Base-by-base conservation (phyloP, 2,113 vertebrate genomes). In the Spea bombifrons region DNA sequence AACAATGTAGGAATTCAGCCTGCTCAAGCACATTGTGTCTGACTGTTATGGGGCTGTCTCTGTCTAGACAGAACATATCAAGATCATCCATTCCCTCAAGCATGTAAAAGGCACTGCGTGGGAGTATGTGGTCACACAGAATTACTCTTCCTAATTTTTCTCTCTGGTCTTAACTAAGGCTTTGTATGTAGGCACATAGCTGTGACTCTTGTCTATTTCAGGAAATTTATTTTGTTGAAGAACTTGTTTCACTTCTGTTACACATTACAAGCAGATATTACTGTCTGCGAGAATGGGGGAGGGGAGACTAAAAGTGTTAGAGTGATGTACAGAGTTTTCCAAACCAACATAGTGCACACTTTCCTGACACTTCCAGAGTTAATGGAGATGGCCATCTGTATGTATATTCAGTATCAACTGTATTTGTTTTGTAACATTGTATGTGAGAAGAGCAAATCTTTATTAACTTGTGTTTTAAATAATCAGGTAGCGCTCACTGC, bases 11-110 rank as follows among this genome's bases (percentile, higher is more conserved):
- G 46, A 67, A 17, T 30, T 57, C 10, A 72, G 71, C 52, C 64
- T 68, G 52, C 63, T 57, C 65, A 17, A 68, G 45, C 50, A 66
- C 30, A 57, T 49, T 66, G 50, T 61, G n/a, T n/a, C 71, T 50
- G 52, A 76, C 55, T 57, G 43, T 48, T 71, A 50, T 63, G 50
- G 66, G 13, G 66, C 50, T 74, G 74, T 66, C 45, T 80, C 64
- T 80, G 78, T 80, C 78, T 80, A 80, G 78, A 80, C 78, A 80
- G 71, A 55, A 74, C 71, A 59, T 61, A 80, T 80, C 78, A 66
- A 73, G 61, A 80, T 80, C 61, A 80, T 70, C 63, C 77, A 48
- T 53, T 80, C 63, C 70, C 50, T 80, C 63, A 80, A 74, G 71
- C 78, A 80, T 74, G 70, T 57, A 66, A 73, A 71, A 73, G 66